Conservation (phyloP, 1,140 invertebrate genomes). For the Polyergus mexicanus region DNA sequence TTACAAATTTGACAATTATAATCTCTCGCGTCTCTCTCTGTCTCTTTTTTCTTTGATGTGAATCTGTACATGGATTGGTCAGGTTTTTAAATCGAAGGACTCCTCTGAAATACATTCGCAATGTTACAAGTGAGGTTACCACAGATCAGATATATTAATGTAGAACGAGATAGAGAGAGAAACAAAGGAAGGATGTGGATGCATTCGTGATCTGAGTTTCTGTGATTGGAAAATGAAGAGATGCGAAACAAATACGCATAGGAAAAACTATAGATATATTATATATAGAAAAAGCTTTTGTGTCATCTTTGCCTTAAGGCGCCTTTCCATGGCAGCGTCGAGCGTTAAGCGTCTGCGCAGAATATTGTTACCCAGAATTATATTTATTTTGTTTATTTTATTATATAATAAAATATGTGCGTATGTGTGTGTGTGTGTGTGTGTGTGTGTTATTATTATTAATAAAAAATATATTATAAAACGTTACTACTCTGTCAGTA, state of each 20-base stretch:
- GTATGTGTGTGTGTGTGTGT: no score
- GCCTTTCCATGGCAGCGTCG: no score
- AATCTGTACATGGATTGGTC: background rate
- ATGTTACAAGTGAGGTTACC: conserved; percentile 43
- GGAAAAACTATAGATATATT: background rate
- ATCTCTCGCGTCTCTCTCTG: background rate
- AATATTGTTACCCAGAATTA: no score
- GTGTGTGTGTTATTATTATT: no score
- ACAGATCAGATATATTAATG: conserved; percentile 65
- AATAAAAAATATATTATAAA: no score
- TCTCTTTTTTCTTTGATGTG: background rate
- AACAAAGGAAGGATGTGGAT: conserved; percentile 71
- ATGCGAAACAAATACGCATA: conserved; percentile 48
- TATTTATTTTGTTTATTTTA: no score
- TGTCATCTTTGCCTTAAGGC: no score
- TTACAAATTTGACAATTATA: background rate
- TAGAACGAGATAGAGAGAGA: conserved; percentile 46
- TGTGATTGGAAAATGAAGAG: conserved; percentile 66
- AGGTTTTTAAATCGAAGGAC: background rate
- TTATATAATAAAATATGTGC: no score
- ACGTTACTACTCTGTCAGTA: no score
- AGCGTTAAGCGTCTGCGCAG: no score
- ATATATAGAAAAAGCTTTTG: no score
- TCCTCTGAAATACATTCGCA: conserved; percentile 16
- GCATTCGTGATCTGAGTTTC: conserved; percentile 55